Evolutionary conservation across 2,888 invertebrate genomes (phyloP), one percentile per base, ranked within the genome.

Genomic region (Mongoloraphidia duomilia): DNA sequence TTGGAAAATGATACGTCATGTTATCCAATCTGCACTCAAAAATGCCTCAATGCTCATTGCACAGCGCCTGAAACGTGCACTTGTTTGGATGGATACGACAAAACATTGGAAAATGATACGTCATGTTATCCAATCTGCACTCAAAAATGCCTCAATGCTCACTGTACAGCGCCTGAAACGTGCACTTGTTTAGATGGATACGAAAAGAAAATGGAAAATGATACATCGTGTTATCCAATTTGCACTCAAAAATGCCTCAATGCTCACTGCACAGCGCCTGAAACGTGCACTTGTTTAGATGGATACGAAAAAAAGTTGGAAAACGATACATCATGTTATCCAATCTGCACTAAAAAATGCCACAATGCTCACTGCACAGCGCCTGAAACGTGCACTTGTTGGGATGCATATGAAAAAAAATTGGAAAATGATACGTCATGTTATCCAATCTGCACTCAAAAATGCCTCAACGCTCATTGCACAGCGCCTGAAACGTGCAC

Each of bases 21-120:
- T 55, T 67, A 80, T 0, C 71, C 81, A 2, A 79, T 79, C 0
- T 84, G 83, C 50, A 82, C 82, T 0, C 74, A 79, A 14, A 78
- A 79, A 1, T 84, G 83, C 56, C 72, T 77, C 52, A 76, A 83
- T 53, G 83, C 83, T 0, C 69, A 72, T 2, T 84, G 83, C n/a
- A n/a, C n/a, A n/a, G n/a, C n/a, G n/a, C n/a, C n/a, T n/a, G n/a
- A n/a, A n/a, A n/a, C n/a, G n/a, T n/a, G n/a, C n/a, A n/a, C n/a
- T n/a, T n/a, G n/a, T n/a, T n/a, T n/a, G n/a, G n/a, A n/a, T n/a
- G n/a, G n/a, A n/a, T n/a, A n/a, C n/a, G n/a, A n/a, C n/a, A n/a
- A n/a, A n/a, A n/a, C n/a, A n/a, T n/a, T n/a, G n/a, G n/a, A n/a
- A n/a, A n/a, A n/a, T n/a, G n/a, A n/a, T n/a, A n/a, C n/a, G n/a